phyloP scores from a whole-genome alignment of 1,140 invertebrate genomes.

The Pseudomyrmex flavicornis region DNA sequence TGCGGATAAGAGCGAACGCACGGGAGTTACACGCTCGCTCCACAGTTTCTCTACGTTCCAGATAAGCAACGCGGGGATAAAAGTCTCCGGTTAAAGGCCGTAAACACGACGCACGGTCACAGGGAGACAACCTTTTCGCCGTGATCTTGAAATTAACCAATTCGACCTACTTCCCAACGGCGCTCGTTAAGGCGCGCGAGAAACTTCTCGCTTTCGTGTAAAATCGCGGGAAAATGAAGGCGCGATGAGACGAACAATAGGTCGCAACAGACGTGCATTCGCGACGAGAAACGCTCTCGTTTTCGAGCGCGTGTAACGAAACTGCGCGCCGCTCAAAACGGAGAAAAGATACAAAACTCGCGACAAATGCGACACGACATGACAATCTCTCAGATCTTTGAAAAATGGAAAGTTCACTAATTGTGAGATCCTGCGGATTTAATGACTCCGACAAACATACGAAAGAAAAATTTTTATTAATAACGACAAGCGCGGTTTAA shows the following conservation, averaged over 20 bases:
- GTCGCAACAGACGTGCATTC: not conserved
- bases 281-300: conserved; percentile 17
- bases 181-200: conserved; percentile 42
- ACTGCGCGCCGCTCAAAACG: too few relatives aligned
- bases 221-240: conserved; percentile 64
- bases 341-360: too few relatives aligned
- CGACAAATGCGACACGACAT: too few relatives aligned
- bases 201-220: conserved; percentile 71
- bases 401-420: conserved; percentile 14
- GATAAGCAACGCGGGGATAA: conserved; percentile 10
- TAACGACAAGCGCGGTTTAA: not conserved
- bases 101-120: conserved; percentile 20
- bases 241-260: conserved; percentile 32
- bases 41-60: conserved; percentile 37
- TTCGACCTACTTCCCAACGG: conserved; percentile 75
- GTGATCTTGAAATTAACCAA: conserved; percentile 80
- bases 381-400: not conserved
- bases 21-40: not conserved
- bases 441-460: not conserved
- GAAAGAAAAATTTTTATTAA: not conserved
- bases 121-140: conserved; percentile 67
- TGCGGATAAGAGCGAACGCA: not conserved
- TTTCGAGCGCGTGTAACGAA: not conserved
- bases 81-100: conserved; percentile 35
- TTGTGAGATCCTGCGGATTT: not conserved